These are phyloP conservation scores for Premnoplex brunnescens DNA, from an alignment of 2,797 vertebrate species.

Conservation along the genomic window DNA sequence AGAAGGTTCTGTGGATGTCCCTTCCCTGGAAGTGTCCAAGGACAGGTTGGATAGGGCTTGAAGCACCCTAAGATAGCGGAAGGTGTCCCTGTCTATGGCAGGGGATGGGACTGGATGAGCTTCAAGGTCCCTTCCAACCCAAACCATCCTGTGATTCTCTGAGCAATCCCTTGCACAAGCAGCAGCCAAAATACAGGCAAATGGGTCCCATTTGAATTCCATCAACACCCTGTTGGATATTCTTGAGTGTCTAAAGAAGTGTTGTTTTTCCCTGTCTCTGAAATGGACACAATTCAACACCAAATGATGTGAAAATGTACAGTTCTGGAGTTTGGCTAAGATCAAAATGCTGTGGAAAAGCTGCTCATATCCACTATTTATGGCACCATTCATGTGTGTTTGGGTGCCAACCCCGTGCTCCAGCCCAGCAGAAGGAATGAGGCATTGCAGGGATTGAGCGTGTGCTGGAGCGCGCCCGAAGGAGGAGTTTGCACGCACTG, in stretches of 20 bases:
- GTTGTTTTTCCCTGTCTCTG: neutral
- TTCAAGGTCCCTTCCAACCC: neutral
- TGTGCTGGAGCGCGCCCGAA: accelerated
- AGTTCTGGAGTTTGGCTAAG: neutral
- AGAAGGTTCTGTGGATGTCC: neutral
- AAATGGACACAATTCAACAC: neutral
- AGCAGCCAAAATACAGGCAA: neutral
- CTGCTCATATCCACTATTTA: accelerated
- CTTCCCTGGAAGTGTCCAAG: neutral
- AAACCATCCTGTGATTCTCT: accelerated
- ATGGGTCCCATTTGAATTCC: neutral
- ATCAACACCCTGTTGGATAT: neutral
- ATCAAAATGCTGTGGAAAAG: accelerated
- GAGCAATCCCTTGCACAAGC: neutral
- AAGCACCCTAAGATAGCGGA: accelerated
- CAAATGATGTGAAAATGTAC: accelerated
- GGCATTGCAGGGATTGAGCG: accelerated
- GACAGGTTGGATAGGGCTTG: neutral
- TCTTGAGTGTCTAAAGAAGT: neutral
- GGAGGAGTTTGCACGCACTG: neutral
- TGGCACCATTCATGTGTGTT: accelerated
- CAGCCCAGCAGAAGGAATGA: neutral
- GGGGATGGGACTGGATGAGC: neutral
- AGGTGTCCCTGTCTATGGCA: neutral
- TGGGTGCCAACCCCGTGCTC: neutral